phyloP scores from a whole-genome alignment of 2,888 invertebrate genomes.

The Mongoloraphidia duomilia region DNA sequence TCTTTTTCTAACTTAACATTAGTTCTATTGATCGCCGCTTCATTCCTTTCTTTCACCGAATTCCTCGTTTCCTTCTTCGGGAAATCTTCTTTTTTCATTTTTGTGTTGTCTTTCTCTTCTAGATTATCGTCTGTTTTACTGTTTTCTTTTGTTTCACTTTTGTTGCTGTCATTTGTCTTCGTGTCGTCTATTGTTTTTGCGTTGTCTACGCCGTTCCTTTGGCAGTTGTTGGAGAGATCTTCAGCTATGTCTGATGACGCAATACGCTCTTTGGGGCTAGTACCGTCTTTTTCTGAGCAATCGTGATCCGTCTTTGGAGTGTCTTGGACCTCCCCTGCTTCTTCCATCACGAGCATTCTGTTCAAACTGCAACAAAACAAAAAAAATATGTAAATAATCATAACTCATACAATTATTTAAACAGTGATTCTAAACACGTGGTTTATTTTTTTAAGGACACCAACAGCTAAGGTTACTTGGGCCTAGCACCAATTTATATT shows the following conservation, averaged over 20 bases:
- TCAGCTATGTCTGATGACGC: too few relatives aligned
- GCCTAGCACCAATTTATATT: too few relatives aligned
- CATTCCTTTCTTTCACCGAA: conserved; percentile 10
- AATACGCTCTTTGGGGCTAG: too few relatives aligned
- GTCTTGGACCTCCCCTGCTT: conserved; percentile 31
- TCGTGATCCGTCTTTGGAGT: conserved; percentile 5
- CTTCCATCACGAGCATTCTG: conserved; percentile 46
- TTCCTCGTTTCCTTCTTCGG: conserved; percentile 5
- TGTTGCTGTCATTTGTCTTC: not conserved
- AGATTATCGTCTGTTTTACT: not conserved
- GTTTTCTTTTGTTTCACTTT: conserved; percentile 1
- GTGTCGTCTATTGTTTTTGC: not conserved
- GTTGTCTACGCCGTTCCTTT: not conserved
- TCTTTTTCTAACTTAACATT: conserved; percentile 1
- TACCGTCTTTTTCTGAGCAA: too few relatives aligned
- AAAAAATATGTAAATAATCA: not conserved
- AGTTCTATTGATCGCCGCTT: not conserved
- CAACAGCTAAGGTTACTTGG: too few relatives aligned
- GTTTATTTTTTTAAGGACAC: too few relatives aligned
- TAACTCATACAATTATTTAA: not conserved
- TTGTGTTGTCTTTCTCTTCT: conserved; percentile 10
- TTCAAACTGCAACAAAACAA: conserved; percentile 33
- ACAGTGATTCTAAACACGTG: not conserved
- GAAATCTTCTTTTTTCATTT: conserved; percentile 6
- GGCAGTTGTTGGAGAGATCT: conserved; percentile 25